Evolutionary conservation across 2,797 vertebrate genomes (phyloP), one percentile per base, ranked within the genome.

Genomic region (Ispidina lecontei): DNA sequence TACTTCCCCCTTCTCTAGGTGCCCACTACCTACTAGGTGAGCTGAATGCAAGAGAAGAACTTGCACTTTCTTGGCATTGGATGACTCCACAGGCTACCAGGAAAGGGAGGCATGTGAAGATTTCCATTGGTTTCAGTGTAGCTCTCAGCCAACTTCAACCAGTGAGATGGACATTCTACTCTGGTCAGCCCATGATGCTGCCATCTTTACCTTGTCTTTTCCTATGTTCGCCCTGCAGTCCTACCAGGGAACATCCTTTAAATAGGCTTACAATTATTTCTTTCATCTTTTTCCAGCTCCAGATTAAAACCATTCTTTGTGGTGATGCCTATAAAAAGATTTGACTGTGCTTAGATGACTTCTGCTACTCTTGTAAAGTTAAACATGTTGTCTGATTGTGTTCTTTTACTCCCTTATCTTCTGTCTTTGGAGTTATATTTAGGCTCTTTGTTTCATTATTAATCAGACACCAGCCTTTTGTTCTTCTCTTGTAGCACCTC

Each of bases 371-470:
- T 74, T 49, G 64, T n/a, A 12, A 76, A 78, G 25, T 28, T 37
- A 64, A 64, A 77, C 54, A 37, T 56, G 10, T 81, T 86, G 67
- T 44, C 41, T 74, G n/a, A 20, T 10, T 22, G 7, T 14, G 33
- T 35, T 69, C 35, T 69, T 69, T 35, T 84, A 47, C 25, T 67
- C 39, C 58, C 22, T 75, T 33, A 63, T 59, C 39, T 87, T 88
- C 88, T 67, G 26, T 64, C 67, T 81, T 74, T 51, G 58, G 75
- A 89, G 31, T 64, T 84, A 64, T 56, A 84, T 67, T 86, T 88
- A 87, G 64, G 25, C 28, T 78, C 77, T 59, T 88, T 81, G 71
- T 81, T 94, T 85, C 72, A 89, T 87, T 91, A 78, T 87, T 94
- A 60, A 88, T 88, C 25, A 88, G 80, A 43, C 1, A 3, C n/a